phyloP scores from a whole-genome alignment of 2,113 vertebrate species.

The Protobothrops mucrosquamatus region DNA sequence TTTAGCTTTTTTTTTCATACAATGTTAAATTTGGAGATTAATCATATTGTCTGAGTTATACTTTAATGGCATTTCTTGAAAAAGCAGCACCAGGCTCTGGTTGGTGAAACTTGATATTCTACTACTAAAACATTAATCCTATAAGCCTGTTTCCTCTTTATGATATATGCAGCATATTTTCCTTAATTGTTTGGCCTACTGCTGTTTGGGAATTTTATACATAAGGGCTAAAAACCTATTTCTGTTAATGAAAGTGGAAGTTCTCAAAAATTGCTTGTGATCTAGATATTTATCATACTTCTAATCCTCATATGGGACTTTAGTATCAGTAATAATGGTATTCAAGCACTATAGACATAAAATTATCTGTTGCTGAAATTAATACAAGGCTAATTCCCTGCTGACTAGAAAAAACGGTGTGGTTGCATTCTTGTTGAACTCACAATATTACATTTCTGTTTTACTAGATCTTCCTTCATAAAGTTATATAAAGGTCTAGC shows the following conservation, averaged over 20 bases:
- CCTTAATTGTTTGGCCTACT: neutral
- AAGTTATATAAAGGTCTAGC: constrained; percentile 85
- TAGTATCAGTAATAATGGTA: neutral
- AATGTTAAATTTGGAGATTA: neutral
- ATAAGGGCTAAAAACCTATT: neutral
- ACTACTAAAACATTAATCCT: neutral
- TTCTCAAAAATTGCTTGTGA: neutral
- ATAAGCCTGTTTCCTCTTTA: neutral
- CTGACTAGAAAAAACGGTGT: neutral
- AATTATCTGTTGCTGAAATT: neutral
- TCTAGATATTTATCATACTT: neutral
- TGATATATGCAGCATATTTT: neutral
- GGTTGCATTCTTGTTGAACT: neutral
- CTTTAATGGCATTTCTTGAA: neutral
- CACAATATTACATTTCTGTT: constrained; percentile 46
- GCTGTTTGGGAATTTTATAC: too few relatives aligned
- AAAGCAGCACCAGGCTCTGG: neutral
- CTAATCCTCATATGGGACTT: neutral
- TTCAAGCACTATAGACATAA: neutral
- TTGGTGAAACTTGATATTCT: neutral
- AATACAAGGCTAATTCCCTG: neutral
- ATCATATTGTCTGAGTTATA: neutral
- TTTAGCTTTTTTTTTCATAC: neutral
- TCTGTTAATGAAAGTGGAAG: neutral
- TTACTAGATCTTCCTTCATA: constrained; percentile 83